Evolutionary conservation across 2,888 invertebrate species (phyloP), one percentile per base, ranked within the genome.

Genomic region (Melanophora roralis): DNA sequence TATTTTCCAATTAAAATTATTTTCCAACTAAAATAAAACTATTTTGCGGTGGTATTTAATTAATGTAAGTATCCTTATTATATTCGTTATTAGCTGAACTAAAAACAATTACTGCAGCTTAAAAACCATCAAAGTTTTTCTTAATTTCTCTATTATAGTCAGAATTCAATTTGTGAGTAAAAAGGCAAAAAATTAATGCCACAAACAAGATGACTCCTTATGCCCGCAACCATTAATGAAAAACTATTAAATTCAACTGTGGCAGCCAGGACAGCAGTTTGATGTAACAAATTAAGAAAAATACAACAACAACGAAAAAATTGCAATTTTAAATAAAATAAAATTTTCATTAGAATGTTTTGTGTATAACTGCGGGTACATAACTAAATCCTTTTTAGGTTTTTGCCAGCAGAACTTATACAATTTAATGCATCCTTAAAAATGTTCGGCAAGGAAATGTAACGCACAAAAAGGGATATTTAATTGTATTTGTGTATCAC

Each of bases 181-280:
- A 1, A 71, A 65, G 27, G 27, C 27, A 27, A 6, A 27, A 27
- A 27, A 3, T 27, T 5, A 27, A 27, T 6, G 27, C 49, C 12
- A 49, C 16, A 5, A 59, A 6, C 45, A 43, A 27, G 27, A 55
- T 16, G 9, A 45, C 59, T 47, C 16, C 40, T 59, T 60, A n/a
- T 4, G 40, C 49, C 5, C 60, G n/a, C 14, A 21, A 62, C 6
- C 32, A 38, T 62, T 62, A 72, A 55, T 62, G 53, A 47, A 65
- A 69, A 68, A 69, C 80, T 81, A 81, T 81, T 77, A 81, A 81
- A 81, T 81, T 64, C 80, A 81, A 77, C 73, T 81, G 80, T 67
- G 71, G 55, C 67, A 62, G 71, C 49, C 67, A 55, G 19, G 51
- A 19, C n/a, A 27, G 9, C 59, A 53, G 43, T 55, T 60, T 16